These are phyloP conservation scores for Agelaius tricolor DNA, from an alignment of 2,113 vertebrate species.

Conservation along the genomic window DNA sequence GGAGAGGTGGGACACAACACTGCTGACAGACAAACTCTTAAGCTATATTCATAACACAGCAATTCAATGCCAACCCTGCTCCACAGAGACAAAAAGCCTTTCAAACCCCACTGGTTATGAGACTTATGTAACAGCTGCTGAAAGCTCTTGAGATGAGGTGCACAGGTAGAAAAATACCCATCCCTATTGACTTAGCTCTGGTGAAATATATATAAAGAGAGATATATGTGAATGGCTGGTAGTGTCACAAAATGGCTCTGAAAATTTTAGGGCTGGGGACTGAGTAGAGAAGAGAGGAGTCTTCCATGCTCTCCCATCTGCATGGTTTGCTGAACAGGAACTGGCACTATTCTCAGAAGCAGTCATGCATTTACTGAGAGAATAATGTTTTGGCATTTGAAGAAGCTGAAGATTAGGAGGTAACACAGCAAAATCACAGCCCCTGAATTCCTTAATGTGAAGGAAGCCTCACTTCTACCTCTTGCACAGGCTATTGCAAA, in stretches of 20 bases:
- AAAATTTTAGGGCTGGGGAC: not conserved
- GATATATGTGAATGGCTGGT: not conserved
- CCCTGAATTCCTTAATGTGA: not conserved
- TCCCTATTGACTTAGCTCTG: not conserved
- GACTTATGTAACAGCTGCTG: not conserved
- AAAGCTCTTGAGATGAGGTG: not conserved
- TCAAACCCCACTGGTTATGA: not conserved
- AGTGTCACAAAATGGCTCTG: not conserved
- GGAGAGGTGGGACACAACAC: not conserved
- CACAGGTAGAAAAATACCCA: not conserved
- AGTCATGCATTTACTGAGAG: not conserved
- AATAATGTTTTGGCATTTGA: not conserved
- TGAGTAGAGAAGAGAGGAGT: not conserved
- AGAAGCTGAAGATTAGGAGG: not conserved
- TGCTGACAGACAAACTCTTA: not conserved
- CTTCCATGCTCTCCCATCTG: not conserved
- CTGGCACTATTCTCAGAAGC: not conserved
- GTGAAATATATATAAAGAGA: not conserved
- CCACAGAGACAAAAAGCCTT: not conserved
- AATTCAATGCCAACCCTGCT: not conserved
- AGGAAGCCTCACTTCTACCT: not conserved
- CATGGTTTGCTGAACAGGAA: not conserved
- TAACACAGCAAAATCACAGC: not conserved
- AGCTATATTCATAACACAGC: slow-evolving; percentile 26
- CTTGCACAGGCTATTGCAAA: not conserved